Evolutionary conservation across 2,888 invertebrate species (phyloP).

Genomic region (Apantesis nais): DNA sequence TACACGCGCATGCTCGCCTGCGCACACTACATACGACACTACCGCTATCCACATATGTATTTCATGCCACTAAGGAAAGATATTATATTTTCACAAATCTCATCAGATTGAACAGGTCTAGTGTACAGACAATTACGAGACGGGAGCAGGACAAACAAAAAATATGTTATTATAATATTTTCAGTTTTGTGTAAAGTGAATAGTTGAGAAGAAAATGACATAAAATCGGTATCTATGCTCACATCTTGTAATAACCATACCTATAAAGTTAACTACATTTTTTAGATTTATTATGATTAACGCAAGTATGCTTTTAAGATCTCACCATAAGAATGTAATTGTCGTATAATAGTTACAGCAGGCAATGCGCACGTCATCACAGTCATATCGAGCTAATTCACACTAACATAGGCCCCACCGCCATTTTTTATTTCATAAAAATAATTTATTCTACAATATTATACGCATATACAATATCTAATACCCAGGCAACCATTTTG

Average conservation of each 20-base stretch:
- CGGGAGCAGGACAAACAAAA: not conserved
- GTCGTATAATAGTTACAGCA: slow-evolving; percentile 16
- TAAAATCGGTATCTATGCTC: not conserved
- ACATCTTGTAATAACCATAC: not conserved
- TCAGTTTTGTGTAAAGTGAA: not conserved
- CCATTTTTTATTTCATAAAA: slow-evolving; percentile 10
- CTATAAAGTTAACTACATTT: not conserved
- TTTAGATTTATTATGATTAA: not conserved
- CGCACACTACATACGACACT: slow-evolving; percentile 13
- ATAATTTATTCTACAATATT: slow-evolving; percentile 3
- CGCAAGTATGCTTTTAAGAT: not conserved
- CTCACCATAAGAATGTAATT: slow-evolving; percentile 3
- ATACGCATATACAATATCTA: not conserved
- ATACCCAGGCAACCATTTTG: slow-evolving; percentile 1
- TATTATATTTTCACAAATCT: not conserved
- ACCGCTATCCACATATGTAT: not conserved
- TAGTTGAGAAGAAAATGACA: not conserved
- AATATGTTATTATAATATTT: not conserved
- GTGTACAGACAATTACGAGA: not conserved
- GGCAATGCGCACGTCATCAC: slow-evolving; percentile 40
- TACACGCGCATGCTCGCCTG: slow-evolving; percentile 18
- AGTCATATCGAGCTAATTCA: slow-evolving; percentile 41
- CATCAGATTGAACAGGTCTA: not conserved
- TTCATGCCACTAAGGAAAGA: not conserved
- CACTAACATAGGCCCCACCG: slow-evolving; percentile 32